Base-by-base conservation (phyloP, 2,113 vertebrate species). In the Ammodytes dubius region DNA sequence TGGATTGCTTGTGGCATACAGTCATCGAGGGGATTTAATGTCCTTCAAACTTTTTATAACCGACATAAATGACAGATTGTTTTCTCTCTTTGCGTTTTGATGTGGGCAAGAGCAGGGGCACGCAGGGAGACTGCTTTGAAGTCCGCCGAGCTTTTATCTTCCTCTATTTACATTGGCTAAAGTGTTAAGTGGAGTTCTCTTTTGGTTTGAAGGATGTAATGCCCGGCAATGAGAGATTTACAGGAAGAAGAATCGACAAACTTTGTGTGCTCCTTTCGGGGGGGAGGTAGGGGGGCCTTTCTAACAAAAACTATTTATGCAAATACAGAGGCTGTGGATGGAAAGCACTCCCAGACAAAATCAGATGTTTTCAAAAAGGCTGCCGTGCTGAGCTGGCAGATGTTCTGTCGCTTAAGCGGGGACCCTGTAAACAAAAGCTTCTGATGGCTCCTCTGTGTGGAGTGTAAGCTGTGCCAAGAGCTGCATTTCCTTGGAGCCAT, bases 141-240 rank as follows among this genome's bases (percentile, higher is more conserved):
- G 86, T 86, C 83, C 0, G 7, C 74, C 46, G 63, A 83, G 79
- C 89, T 91, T 92, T 89, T 82, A 91, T 91, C 79, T 86, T 58
- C 61, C 73, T 88, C 79, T 90, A 72, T 92, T 93, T 92, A 89
- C 81, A 73, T 68, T 85, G 77, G 83, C 83, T 85, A 81, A 89
- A 82, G 92, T 91, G 91, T 92, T 90, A 90, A 91, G 87, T 89
- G 79, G 86, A 77, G 52, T 76, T 89, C 84, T 87, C 50, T 4
- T 89, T 85, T 0, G 58, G 70, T 64, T 82, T 91, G 82, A 90
- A 91, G 87, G 85, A 86, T 90, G 84, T 84, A 90, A 90, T 84
- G 57, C 68, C 27, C 79, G 19, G n/a, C 80, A 85, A 87, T 52
- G 72, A 85, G 74, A 87, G 59, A 84, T 86, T 84, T 86, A 88